Conservation (phyloP, 2,113 vertebrate species). For the Grammomys dolichurus region DNA sequence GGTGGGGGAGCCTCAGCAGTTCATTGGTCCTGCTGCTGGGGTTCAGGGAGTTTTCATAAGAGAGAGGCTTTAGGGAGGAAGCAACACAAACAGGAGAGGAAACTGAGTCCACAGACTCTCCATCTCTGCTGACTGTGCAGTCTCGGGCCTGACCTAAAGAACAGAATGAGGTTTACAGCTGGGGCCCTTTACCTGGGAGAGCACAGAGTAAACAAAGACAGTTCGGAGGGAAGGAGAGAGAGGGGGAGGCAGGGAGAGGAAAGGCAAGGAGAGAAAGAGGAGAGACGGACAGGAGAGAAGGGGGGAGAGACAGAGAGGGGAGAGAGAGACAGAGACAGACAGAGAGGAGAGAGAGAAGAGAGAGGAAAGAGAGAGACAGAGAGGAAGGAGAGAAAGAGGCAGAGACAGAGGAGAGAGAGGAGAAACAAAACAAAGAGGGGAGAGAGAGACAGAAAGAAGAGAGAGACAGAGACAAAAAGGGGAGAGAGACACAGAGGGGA, state of each 20-base stretch:
- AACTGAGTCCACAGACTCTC: neutral
- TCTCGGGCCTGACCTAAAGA: neutral
- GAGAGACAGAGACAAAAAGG: too few relatives aligned
- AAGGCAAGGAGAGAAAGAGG: too few relatives aligned
- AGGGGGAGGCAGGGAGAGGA: neutral
- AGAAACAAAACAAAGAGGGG: too few relatives aligned
- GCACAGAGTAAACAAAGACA: neutral
- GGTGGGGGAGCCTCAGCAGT: neutral
- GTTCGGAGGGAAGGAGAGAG: too few relatives aligned
- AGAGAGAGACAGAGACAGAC: rapidly evolving
- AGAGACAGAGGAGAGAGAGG: neutral
- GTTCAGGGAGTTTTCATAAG: neutral
- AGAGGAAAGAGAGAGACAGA: too few relatives aligned
- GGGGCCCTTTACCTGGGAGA: neutral
- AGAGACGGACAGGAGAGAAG: too few relatives aligned
- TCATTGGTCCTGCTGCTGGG: neutral
- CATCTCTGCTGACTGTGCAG: neutral
- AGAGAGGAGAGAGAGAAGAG: too few relatives aligned
- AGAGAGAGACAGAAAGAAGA: rapidly evolving
- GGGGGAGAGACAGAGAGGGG: rapidly evolving
- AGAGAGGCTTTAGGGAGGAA: neutral
- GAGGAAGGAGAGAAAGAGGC: neutral
- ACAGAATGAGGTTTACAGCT: neutral
- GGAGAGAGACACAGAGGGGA: too few relatives aligned
- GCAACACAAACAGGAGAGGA: neutral